phyloP scores from a whole-genome alignment of 2,113 vertebrate species.

The Desmodus rotundus region DNA sequence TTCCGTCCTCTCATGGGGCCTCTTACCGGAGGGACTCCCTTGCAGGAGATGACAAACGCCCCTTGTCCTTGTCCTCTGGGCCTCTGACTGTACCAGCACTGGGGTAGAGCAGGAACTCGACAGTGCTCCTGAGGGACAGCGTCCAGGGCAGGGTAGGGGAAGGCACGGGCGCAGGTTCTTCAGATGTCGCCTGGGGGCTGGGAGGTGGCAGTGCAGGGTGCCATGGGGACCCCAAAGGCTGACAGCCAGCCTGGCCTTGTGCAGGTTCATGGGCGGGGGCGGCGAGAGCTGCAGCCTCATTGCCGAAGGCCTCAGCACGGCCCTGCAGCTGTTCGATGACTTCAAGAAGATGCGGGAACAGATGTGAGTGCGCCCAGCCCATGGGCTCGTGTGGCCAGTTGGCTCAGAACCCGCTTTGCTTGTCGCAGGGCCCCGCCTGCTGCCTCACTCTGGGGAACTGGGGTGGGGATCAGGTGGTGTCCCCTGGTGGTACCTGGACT shows the following conservation, averaged over 20 bases:
- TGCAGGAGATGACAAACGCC: not conserved
- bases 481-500: not conserved
- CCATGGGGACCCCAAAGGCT: not conserved
- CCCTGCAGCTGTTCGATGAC: slow-evolving; percentile 94
- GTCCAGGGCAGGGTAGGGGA: not conserved
- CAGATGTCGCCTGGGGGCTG: fast-evolving
- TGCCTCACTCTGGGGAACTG: fast-evolving
- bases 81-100: not conserved
- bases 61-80: not conserved
- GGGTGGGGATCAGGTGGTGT: not conserved
- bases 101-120: not conserved
- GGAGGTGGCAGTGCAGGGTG: not conserved
- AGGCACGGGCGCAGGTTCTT: fast-evolving
- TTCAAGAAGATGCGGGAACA: slow-evolving; percentile 97
- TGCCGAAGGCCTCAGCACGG: slow-evolving; percentile 92
- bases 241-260: not conserved
- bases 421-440: not conserved
- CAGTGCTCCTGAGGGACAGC: not conserved
- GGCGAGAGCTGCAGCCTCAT: slow-evolving; percentile 95
- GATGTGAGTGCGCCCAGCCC: slow-evolving; percentile 82
- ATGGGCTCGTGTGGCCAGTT: fast-evolving
- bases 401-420: fast-evolving
- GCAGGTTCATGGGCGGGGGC: slow-evolving; percentile 93
- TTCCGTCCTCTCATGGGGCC: not conserved
- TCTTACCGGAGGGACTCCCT: not conserved